Evolutionary conservation across 2,888 invertebrate species (phyloP).

Genomic region (Gasteruption jaculator): DNA sequence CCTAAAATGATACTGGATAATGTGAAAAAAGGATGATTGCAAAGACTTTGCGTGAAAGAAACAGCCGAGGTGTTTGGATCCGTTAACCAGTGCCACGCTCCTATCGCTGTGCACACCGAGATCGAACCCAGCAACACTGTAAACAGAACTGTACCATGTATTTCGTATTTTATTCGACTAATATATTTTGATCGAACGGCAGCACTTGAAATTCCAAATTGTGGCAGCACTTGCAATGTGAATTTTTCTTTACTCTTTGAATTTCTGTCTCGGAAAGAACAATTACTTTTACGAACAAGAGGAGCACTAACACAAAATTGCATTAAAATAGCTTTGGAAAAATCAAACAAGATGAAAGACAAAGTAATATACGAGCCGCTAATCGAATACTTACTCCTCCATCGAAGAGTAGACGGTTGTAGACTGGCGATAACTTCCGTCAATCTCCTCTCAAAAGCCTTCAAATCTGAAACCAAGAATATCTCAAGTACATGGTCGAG

Average conservation of each 20-base stretch:
- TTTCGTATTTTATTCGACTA: background rate
- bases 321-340: background rate
- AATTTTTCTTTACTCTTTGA: too few relatives aligned
- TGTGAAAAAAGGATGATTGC: constrained; percentile 93
- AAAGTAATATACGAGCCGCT: background rate
- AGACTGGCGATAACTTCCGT: constrained; percentile 96
- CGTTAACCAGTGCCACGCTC: constrained; percentile 94
- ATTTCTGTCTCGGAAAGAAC: too few relatives aligned
- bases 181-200: too few relatives aligned
- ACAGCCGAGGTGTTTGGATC: constrained; percentile 92
- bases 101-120: constrained; percentile 86
- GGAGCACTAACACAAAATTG: background rate
- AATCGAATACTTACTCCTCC: constrained; percentile 75
- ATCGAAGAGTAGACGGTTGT: constrained; percentile 89
- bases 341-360: background rate
- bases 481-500: too few relatives aligned
- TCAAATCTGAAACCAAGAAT: constrained; percentile 89
- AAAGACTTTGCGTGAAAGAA: constrained; percentile 83
- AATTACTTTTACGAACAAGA: too few relatives aligned
- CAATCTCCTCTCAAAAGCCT: constrained; percentile 93
- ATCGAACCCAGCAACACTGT: constrained; percentile 82
- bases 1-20: constrained; percentile 78
- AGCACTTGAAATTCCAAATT: too few relatives aligned
- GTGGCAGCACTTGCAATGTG: too few relatives aligned
- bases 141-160: constrained; percentile 30